phyloP scores from a whole-genome alignment of 1,140 invertebrate species.

The Rhagoletis zephyria region DNA sequence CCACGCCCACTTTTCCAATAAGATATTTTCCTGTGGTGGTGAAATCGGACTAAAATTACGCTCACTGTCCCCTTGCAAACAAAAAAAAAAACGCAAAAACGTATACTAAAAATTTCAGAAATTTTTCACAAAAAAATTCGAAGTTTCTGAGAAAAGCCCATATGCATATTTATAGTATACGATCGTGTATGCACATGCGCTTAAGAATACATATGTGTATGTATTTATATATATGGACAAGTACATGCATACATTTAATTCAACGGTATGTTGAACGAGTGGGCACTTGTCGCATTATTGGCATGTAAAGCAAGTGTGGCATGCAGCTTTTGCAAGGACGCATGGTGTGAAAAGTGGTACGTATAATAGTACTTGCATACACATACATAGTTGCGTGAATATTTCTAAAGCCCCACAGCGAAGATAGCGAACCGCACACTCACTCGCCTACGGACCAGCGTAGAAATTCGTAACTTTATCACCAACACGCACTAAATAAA shows the following conservation, averaged over 20 bases:
- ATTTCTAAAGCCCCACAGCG: not conserved
- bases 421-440: not conserved
- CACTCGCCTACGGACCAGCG: not conserved
- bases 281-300: constrained; percentile 45
- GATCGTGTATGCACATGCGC: no score
- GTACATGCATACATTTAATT: not conserved
- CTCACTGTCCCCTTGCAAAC: no score
- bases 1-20: no score
- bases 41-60: no score
- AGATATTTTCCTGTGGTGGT: no score
- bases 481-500: constrained; percentile 33
- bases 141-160: no score
- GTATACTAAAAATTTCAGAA: no score
- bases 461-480: constrained; percentile 20
- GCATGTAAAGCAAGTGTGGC: constrained; percentile 15
- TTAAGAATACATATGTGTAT: no score
- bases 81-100: no score
- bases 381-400: not conserved
- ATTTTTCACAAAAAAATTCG: no score
- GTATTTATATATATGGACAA: not conserved
- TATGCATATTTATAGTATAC: no score
- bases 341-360: constrained; percentile 25
- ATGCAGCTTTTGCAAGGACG: constrained; percentile 26
- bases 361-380: not conserved
- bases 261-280: not conserved